These are phyloP conservation scores for Mirounga angustirostris DNA, from an alignment of 2,113 vertebrate genomes.

Conservation along the genomic window DNA sequence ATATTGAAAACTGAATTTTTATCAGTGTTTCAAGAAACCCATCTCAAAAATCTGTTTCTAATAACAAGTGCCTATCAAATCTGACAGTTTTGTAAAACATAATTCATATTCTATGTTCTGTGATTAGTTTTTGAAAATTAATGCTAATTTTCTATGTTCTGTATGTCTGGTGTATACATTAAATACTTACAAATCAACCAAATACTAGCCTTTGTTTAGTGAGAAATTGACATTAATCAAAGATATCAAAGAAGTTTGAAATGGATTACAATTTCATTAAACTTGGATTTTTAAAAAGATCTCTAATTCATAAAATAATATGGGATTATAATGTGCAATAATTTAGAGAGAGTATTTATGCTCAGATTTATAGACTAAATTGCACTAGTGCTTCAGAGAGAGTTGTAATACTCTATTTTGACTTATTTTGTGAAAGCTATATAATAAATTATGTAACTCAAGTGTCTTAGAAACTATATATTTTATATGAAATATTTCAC, in stretches of 20 bases:
- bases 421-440: not conserved
- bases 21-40: not conserved
- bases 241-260: not conserved
- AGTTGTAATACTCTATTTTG: not conserved
- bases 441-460: not conserved
- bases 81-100: not conserved
- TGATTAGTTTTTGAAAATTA: slow-evolving; percentile 25
- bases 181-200: not conserved
- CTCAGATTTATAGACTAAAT: not conserved
- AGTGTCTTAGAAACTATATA: not conserved
- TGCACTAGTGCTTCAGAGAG: not conserved
- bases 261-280: not conserved
- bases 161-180: not conserved
- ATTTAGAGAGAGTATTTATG: not conserved
- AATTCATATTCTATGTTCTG: not conserved
- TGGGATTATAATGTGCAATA: not conserved
- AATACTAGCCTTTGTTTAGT: not conserved
- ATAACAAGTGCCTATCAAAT: not conserved
- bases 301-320: not conserved
- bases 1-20: not conserved
- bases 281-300: not conserved
- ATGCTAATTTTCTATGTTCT: not conserved
- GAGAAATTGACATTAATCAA: not conserved
- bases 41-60: not conserved
- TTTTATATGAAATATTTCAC: not conserved